Percentiles rank a stretch among this genome's conserved stretches.
These are phyloP conservation scores for Netelia inedita DNA, from an alignment of 2,888 invertebrate genomes.

Conservation along the genomic window DNA sequence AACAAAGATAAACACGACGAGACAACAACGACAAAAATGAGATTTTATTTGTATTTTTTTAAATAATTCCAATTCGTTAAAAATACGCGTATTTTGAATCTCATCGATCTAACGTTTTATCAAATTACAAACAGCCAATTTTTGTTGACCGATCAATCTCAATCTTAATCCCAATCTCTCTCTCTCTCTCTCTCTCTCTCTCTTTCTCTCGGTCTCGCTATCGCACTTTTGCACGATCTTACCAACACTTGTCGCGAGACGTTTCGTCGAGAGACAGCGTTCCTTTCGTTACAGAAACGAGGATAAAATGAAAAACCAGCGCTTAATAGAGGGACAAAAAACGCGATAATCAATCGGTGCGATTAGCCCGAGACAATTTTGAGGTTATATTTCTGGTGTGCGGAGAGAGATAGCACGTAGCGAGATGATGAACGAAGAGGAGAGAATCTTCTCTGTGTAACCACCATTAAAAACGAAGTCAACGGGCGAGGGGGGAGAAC, in stretches of 20 bases:
- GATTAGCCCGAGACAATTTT: conserved; percentile 16
- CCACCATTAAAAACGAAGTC: conserved; percentile 51
- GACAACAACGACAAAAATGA: neutral
- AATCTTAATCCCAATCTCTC: neutral
- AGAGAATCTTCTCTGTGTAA: conserved; percentile 47
- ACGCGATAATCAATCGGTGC: neutral
- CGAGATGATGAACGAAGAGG: conserved; percentile 47
- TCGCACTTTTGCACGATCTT: conserved; percentile 31
- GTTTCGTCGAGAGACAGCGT: neutral
- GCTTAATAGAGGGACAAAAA: neutral
- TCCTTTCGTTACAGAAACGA: neutral
- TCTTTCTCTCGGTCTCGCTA: conserved; percentile 54
- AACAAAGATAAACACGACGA: neutral
- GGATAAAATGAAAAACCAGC: neutral
- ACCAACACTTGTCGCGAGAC: conserved; percentile 35
- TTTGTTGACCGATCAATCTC: neutral
- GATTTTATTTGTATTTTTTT: neutral
- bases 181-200: conserved; percentile 33
- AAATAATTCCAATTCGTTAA: neutral
- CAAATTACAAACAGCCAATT: neutral
- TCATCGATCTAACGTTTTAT: neutral
- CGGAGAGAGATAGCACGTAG: conserved; percentile 27
- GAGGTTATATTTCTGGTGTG: conserved; percentile 60
- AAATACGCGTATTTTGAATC: neutral
- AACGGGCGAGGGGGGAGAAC: conserved; percentile 29